Base-by-base conservation (phyloP, 2,888 invertebrate species). In the Deilephila elpenor region DNA sequence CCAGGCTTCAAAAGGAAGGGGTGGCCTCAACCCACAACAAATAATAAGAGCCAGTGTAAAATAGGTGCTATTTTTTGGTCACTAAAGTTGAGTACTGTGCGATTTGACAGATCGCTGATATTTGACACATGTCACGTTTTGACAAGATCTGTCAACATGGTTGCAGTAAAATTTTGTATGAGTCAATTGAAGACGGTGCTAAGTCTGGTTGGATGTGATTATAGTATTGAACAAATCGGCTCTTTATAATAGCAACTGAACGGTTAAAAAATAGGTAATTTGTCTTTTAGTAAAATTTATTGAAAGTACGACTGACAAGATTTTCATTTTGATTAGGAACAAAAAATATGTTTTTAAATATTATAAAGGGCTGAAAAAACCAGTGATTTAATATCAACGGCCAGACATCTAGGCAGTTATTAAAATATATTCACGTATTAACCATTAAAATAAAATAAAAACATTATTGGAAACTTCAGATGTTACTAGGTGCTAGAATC, bases 1-100 rank as follows among this genome's bases (percentile, higher is more conserved):
- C 0, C 96, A 98, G 37, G 97, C 98, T 14, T 98, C 98, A 78
- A 96, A 96, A 51, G 97, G 97, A 71, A 97, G 98, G 73, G 93
- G 92, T 2, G 89, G 88, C 25, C 79, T 89, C 3, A 87, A 88
- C 0, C 76, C 89, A 3, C 89, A 89, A 71, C 88, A 88, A 75
- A 84, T 85, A 20, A 78, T 91, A 20, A 87, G 89, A 78, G 85
- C 93, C 74, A 90, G 86, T 81, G 84, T 91, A 56, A 93, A 93
- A 77, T 92, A 89, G 72, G 72, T 72, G 72, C 59, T 67, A 37
- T 37, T 72, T 53, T 56, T 59, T 37, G 34, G 56, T 56, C 25
- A 67, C 64, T 64, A 19, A 37, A 62, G 51, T 14, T 56, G 14
- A 19, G 1, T 56, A 59, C 34, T n/a, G 25, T 67, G 44, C 11